Base-by-base conservation (phyloP, 1,140 invertebrate genomes). In the Phymorhynchus buccinoides region DNA sequence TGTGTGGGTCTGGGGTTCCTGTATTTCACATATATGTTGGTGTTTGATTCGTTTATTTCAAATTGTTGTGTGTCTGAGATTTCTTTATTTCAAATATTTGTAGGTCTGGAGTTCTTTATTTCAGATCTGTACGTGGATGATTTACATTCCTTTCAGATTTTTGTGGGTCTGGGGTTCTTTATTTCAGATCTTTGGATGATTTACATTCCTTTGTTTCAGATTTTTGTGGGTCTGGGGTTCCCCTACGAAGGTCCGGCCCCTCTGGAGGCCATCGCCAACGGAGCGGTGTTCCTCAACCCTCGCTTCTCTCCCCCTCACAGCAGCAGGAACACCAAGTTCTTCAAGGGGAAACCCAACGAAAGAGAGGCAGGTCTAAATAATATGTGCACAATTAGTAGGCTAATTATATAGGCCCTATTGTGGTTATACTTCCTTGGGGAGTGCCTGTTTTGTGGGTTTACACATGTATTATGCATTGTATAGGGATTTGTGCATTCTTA, bases 211-310 rank as follows among this genome's bases (percentile, higher is more conserved):
- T 62, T 12, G 56, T 62, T 71, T 27, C 88, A 93, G 92, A 84
- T 94, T 48, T 94, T 94, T 90, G 88, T 94, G 56, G 94, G 94
- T 2, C 87, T 94, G 3, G 94, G 94, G 30, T 94, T 94, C 87
- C 94, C 93, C 1, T 92, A 93, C 85, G 94, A 94, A 87, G 94
- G 94, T 22, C 94, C 94, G 30, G 94, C 93, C n/a, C 93, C 94
- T 62, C 84, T 94, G 44, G 94, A 94, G 87, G 94, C 94, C 22
- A 93, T 94, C 41, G 93, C 94, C 27, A 92, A 93, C 87, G 94
- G 94, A 37, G 92, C 92, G 56, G 90, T 94, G 1, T 94, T 93
- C 84, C 89, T 94, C 18, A 94, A 94, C 88, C 92, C 93, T 18
- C 89, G 88, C 83, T 94, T 94, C 87, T 86, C 89, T 80, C 91